These are phyloP conservation scores for Brachionus asplanchnoidis DNA, from an alignment of 1,140 invertebrate genomes.

Conservation along the genomic window DNA sequence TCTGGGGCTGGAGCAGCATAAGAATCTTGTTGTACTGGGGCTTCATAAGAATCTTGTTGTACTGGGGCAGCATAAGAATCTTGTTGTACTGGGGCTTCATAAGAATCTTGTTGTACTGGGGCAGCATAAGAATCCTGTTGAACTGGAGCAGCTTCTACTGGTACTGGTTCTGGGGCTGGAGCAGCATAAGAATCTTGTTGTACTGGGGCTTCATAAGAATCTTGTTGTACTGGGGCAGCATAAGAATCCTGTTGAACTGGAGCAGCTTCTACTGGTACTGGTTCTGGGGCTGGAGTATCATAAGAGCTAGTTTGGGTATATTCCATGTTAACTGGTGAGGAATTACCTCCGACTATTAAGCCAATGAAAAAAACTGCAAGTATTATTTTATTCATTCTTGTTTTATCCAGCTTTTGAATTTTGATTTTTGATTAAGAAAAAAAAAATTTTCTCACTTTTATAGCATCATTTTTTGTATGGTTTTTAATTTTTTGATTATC, in stretches of 20 bases:
- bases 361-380: not conserved
- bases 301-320: not conserved
- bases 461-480: not conserved
- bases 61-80: not conserved
- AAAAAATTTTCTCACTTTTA: not conserved
- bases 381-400: not conserved
- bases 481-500: not conserved
- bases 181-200: not conserved
- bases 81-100: too few relatives aligned
- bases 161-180: not conserved
- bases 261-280: not conserved
- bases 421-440: not conserved
- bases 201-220: not conserved
- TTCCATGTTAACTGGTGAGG: not conserved
- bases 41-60: too few relatives aligned
- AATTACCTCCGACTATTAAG: not conserved
- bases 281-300: not conserved
- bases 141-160: not conserved
- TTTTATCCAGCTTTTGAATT: not conserved
- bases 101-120: not conserved
- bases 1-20: too few relatives aligned
- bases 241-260: not conserved
- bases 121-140: too few relatives aligned
- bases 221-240: not conserved
- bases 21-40: too few relatives aligned